These are phyloP conservation scores for Falcunculus frontatus DNA, from an alignment of 2,113 vertebrate genomes.

Conservation along the genomic window DNA sequence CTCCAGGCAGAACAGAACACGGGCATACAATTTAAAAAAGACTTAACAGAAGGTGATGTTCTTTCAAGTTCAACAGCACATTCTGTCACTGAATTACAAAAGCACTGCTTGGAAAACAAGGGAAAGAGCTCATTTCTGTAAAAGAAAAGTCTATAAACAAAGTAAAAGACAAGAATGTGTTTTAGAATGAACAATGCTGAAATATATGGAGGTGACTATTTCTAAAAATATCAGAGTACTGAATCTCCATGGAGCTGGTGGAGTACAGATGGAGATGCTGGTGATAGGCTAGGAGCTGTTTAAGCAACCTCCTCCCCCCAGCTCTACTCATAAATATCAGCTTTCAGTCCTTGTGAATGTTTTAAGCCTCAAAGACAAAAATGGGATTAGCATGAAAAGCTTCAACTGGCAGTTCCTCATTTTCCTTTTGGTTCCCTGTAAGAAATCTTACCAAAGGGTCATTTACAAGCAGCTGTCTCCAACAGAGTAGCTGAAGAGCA, in stretches of 20 bases:
- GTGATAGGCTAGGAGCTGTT: background rate
- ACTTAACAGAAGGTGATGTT: background rate
- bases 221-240: background rate
- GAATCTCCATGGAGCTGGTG: background rate
- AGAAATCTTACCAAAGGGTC: background rate
- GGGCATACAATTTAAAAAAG: background rate
- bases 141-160: background rate
- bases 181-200: background rate
- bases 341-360: background rate
- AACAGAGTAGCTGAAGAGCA: background rate
- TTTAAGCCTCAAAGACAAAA: slow-evolving; percentile 42
- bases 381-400: background rate
- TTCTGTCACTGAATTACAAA: background rate
- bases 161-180: background rate
- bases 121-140: background rate
- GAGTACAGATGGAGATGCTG: background rate
- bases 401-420: background rate
- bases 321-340: background rate
- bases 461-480: background rate
- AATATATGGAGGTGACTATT: background rate
- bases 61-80: background rate
- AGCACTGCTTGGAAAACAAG: background rate
- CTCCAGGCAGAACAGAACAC: background rate
- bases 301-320: background rate
- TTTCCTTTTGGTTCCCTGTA: background rate